Percentiles rank a stretch among this genome's conserved stretches.
These are phyloP conservation scores for Oceanodroma leucorhoa DNA, from an alignment of 2,797 vertebrate species.

Conservation along the genomic window DNA sequence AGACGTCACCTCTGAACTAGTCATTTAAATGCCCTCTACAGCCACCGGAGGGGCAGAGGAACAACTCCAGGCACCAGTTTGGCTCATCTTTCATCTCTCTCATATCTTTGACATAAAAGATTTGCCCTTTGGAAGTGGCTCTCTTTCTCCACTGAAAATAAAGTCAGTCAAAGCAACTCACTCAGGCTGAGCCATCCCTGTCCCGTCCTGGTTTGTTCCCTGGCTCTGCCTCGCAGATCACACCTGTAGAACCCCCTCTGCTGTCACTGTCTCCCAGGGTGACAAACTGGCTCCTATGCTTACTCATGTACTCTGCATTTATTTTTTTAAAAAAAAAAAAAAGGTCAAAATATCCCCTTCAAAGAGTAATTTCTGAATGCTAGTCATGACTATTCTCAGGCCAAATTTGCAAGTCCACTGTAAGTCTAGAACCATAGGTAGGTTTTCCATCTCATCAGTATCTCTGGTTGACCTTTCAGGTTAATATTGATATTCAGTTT, in stretches of 20 bases:
- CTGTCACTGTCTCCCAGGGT: neutral
- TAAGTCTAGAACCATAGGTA: neutral
- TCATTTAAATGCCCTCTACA: neutral
- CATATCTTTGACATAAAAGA: neutral
- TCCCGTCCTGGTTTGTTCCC: neutral
- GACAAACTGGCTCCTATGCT: neutral
- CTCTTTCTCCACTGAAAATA: neutral
- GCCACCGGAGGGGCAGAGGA: neutral
- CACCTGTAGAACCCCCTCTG: neutral
- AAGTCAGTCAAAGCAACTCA: neutral
- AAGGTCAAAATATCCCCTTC: neutral
- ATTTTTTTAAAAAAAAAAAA: neutral
- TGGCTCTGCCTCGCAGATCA: neutral
- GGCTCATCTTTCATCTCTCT: neutral
- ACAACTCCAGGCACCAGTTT: neutral
- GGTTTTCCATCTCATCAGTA: neutral
- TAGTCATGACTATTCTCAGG: neutral
- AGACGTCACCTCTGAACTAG: neutral
- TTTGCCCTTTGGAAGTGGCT: neutral
- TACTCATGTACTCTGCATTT: neutral
- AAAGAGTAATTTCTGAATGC: neutral
- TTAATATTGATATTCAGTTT: neutral
- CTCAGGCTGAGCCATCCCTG: neutral
- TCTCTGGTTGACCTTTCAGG: neutral
- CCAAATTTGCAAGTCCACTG: neutral